Base-by-base conservation (phyloP, 2,113 vertebrate genomes). In the Guaruba guarouba region DNA sequence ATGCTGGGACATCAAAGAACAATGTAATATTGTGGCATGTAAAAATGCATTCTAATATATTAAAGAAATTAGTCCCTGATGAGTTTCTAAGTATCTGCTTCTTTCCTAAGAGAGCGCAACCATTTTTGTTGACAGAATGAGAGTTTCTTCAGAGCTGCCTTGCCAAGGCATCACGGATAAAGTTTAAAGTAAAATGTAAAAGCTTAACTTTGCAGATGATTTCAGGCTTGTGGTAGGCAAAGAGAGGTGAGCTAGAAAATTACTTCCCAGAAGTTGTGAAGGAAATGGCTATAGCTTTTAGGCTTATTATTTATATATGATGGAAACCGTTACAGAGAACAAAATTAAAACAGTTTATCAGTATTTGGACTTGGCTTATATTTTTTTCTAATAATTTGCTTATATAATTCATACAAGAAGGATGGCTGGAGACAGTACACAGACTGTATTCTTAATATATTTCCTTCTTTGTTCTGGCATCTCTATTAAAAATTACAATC, bases 31-130 rank as follows among this genome's bases (percentile, higher is more conserved):
- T 64, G 98, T 98, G 97, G 98, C 97, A 97, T 97, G 96, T 98
- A 98, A 97, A 98, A 98, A 95, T 94, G 95, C 90, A 98, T 98
- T 97, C 96, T 97, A 98, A 98, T 98, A 97, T 97, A 93, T 95
- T 96, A 96, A 95, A 94, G 54, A 92, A 97, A 97, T 96, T 69
- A 97, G 91, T 96, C 94, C 93, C 89, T 39, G 54, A 84, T 84
- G 94, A 82, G 89, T 54, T 91, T 29, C 54, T 93, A 89, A 88
- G 46, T 87, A 54, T 86, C 77, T 88, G 67, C 33, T 75, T 68
- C 70, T 71, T 25, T 76, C 67, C 81, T 95, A 74, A 11, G 35
- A 95, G 78, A 69, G 51, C 12, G 6, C 46, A 61, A 7, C 22
- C 49, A 9, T 39, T 95, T 93, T 77, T 90, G 71, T 62, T 94